Base-by-base conservation (phyloP, 2,888 invertebrate genomes). In the Fragum whitleyi region DNA sequence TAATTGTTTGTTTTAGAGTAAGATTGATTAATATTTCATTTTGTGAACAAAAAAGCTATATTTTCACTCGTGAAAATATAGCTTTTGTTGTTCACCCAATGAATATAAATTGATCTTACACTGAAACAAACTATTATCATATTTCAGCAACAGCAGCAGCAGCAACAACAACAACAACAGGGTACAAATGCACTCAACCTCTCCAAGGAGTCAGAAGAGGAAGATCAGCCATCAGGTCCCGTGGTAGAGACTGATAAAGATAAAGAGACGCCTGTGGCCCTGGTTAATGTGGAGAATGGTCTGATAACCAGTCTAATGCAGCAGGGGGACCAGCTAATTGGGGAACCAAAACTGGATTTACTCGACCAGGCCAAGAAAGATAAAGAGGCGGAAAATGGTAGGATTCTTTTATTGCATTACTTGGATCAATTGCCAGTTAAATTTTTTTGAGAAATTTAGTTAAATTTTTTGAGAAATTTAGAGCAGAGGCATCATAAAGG, bases 141-240 rank as follows among this genome's bases (percentile, higher is more conserved):
- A 36, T 36, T 36, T 36, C 32, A 36, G 55, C 79, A 88, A n/a
- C n/a, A n/a, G 28, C 83, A 85, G 51, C 87, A 87, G 71, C 88
- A 88, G 67, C 90, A 88, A 42, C 87, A 87, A 74, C 90, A 89
- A 55, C 89, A 89, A 51, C 88, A 87, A 57, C 87, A 86, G 21
- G 62, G 87, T 28, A 74, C 89, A 51, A 87, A 84, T 69, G 87
- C 87, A 74, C 81, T 89, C 62, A 87, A 89, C 80, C 84, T 87
- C 36, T 81, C 83, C 55, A 86, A 83, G 51, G 85, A 83, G 70
- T 71, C 68, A 47, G 85, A 81, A 26, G 80, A 72, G 57, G 78
- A 73, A 53, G 76, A 57, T 14, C 65, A 83, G 16, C 42, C 32
- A 39, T 7, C 29, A 62, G 72, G 68, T 11, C 42, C 23, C 16